Percentiles rank a stretch among this genome's conserved stretches.
Evolutionary conservation across 2,888 invertebrate species (phyloP).

Genomic region (Drosophila nr. fundita): DNA sequence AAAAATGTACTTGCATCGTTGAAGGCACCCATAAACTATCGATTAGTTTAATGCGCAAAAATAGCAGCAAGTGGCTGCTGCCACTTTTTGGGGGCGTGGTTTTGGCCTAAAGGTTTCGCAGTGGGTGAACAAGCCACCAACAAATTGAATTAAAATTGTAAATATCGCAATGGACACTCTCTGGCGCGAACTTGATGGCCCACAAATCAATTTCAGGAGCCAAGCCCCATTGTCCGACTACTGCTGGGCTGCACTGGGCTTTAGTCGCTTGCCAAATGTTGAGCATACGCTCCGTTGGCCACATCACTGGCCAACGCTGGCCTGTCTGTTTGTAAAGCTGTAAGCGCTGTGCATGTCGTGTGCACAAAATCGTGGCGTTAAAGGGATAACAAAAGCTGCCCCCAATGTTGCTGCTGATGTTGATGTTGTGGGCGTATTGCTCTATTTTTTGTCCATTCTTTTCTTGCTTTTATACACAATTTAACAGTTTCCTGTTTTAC

Average conservation of each 20-base stretch:
- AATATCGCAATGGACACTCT: constrained; percentile 54
- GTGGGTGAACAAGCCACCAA: constrained; percentile 10
- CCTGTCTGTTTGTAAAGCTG: constrained; percentile 32
- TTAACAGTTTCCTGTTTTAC: constrained; percentile 2
- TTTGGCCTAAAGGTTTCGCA: background rate
- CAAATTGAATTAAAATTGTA: constrained; percentile 81
- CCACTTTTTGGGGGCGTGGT: background rate
- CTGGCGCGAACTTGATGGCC: constrained; percentile 66
- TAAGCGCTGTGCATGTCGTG: constrained; percentile 41
- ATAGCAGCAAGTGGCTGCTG: constrained; percentile 53
- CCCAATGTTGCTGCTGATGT: constrained; percentile 32
- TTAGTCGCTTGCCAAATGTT: constrained; percentile 43
- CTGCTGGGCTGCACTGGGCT: constrained; percentile 19
- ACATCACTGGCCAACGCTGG: constrained; percentile 11
- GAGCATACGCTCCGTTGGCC: constrained; percentile 59
- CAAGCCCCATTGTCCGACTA: constrained; percentile 4
- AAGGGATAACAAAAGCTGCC: constrained; percentile 51
- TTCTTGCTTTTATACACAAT: constrained; percentile 13
- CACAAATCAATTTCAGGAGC: constrained; percentile 73
- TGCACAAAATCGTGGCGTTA: constrained; percentile 39
- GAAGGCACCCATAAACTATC: constrained; percentile 69
- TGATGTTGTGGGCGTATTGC: constrained; percentile 46
- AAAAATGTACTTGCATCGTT: constrained; percentile 71
- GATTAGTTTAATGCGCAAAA: constrained; percentile 78
- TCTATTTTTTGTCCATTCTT: constrained; percentile 9